Percentiles rank a stretch among this genome's conserved stretches.
These are phyloP conservation scores for Tiphia femorata DNA, from an alignment of 2,888 invertebrate species.

Conservation along the genomic window DNA sequence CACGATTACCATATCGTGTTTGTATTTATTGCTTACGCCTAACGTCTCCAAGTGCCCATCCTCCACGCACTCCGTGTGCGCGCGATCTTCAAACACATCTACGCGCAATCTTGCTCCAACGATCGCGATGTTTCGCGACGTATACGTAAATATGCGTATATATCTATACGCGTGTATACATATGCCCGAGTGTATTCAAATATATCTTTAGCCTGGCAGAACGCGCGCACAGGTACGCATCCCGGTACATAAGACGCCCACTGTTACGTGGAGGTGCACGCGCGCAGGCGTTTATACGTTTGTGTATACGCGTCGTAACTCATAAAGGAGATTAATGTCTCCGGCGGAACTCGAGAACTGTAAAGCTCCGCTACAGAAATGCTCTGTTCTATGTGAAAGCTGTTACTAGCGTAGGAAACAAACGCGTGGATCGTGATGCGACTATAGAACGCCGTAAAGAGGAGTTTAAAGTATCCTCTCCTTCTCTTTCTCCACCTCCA, in stretches of 20 bases:
- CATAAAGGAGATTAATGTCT: constrained; percentile 60
- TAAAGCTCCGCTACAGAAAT: constrained; percentile 47
- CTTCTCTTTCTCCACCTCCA: no score
- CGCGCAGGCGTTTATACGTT: background rate
- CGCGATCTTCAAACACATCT: no score
- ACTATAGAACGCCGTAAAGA: constrained; percentile 46
- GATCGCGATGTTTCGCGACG: no score
- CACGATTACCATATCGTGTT: no score
- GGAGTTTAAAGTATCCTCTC: constrained; percentile 35
- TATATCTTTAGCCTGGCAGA: no score
- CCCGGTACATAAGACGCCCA: no score
- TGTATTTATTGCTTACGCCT: no score
- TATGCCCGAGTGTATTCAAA: background rate
- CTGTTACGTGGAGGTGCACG: background rate
- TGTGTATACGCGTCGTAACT: constrained; percentile 44
- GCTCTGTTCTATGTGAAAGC: constrained; percentile 49
- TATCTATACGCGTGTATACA: background rate
- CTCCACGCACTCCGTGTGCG: no score
- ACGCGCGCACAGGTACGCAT: no score
- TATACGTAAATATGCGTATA: background rate
- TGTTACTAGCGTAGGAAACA: constrained; percentile 46
- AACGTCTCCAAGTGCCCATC: no score
- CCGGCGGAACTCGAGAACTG: constrained; percentile 48
- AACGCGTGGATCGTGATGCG: constrained; percentile 48
- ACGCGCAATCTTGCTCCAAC: no score